Evolutionary conservation across 2,888 invertebrate genomes (phyloP).

Genomic region (Eulithis testata): DNA sequence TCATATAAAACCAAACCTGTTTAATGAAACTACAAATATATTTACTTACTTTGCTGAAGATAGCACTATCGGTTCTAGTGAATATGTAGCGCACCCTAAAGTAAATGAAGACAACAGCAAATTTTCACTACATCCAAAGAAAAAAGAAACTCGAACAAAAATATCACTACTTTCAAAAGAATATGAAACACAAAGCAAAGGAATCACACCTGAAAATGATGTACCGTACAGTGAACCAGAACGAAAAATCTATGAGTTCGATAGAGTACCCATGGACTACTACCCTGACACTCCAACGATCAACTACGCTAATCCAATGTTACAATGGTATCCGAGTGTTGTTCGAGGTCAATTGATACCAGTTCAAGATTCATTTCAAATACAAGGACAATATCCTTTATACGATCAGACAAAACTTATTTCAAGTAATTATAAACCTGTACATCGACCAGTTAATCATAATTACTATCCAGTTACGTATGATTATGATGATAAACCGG

Average conservation of each 20-base stretch:
- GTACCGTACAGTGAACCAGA: constrained; percentile 22
- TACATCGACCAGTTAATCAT: constrained; percentile 30
- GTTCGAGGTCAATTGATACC: constrained; percentile 34
- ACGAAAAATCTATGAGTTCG: constrained; percentile 26
- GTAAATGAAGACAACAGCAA: constrained; percentile 11
- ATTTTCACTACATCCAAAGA: constrained; percentile 27
- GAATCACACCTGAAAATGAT: constrained; percentile 28
- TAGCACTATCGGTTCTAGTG: constrained; percentile 23
- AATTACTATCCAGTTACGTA: constrained; percentile 36
- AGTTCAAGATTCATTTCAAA: constrained; percentile 21
- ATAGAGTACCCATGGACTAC: constrained; percentile 22
- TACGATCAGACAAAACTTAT: constrained; percentile 34
- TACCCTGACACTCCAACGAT: constrained; percentile 18
- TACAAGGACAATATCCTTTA: constrained; percentile 23
- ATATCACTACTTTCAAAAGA: constrained; percentile 33
- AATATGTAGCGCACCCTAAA: constrained; percentile 9
- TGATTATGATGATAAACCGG: constrained; percentile 38
- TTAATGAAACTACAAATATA: constrained; percentile 64
- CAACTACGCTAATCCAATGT: constrained; percentile 28
- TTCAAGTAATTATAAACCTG: constrained; percentile 31
- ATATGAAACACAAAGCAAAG: constrained; percentile 33
- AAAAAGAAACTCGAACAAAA: constrained; percentile 31
- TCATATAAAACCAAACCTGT: constrained; percentile 43
- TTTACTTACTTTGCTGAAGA: constrained; percentile 53
- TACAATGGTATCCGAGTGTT: constrained; percentile 36